A percentile compares a stretch with the other conserved stretches of the same genome.
Evolutionary conservation across 2,113 vertebrate species (phyloP).

Genomic region (Sigmodon hispidus): DNA sequence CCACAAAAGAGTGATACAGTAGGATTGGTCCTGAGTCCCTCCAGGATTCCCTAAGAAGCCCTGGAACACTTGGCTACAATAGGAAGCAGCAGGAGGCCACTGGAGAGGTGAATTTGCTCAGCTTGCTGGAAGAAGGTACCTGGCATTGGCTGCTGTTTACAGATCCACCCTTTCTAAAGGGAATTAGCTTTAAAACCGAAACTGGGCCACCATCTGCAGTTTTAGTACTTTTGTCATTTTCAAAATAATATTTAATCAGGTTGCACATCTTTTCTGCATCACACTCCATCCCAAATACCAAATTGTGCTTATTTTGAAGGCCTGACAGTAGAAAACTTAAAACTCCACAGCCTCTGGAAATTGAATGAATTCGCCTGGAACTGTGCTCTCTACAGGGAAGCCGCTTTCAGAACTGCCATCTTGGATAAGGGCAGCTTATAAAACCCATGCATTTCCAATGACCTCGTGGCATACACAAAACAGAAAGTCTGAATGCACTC

Average conservation of each 20-base stretch:
- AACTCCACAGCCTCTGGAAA: background rate
- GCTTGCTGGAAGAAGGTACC: background rate
- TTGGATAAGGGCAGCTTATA: background rate
- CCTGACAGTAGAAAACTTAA: background rate
- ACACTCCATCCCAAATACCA: background rate
- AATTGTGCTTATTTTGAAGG: background rate
- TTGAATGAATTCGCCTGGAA: background rate
- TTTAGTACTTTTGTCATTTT: background rate
- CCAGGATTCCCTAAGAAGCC: background rate
- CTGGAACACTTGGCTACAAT: no score
- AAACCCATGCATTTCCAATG: background rate
- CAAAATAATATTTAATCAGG: background rate
- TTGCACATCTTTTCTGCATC: background rate
- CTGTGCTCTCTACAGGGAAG: background rate
- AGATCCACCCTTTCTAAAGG: background rate
- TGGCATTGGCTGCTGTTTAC: fast-evolving
- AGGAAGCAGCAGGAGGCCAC: background rate
- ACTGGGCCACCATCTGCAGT: no score
- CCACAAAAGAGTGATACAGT: no score
- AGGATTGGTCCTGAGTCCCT: background rate
- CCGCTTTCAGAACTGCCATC: background rate
- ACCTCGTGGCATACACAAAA: background rate
- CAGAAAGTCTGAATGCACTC: background rate
- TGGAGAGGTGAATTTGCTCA: no score
- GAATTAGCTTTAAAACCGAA: background rate